phyloP scores from a whole-genome alignment of 2,113 vertebrate species.

The Silurus asotus region DNA sequence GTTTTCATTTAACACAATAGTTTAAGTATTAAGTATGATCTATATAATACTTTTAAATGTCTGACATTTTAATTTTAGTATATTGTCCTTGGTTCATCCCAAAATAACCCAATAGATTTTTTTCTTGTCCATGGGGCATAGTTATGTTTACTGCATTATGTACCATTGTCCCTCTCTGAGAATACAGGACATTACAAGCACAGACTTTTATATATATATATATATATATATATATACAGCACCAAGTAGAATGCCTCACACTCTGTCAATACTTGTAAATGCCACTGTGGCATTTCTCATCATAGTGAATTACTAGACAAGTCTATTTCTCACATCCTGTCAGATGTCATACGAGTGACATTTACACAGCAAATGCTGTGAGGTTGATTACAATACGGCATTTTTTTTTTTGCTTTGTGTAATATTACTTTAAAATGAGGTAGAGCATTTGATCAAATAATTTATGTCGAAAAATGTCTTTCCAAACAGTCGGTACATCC shows the following conservation, averaged over 20 bases:
- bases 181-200: background rate
- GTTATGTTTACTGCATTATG: background rate
- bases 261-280: background rate
- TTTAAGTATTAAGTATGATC: background rate
- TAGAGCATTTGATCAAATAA: background rate
- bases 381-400: background rate
- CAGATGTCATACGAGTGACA: background rate
- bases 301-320: background rate
- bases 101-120: background rate
- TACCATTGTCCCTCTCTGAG: background rate
- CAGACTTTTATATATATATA: no score
- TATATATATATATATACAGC: background rate
- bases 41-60: background rate
- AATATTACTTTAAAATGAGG: background rate
- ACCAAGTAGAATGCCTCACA: background rate
- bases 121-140: background rate
- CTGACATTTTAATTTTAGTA: background rate
- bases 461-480: background rate
- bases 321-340: background rate
- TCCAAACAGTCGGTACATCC: slow-evolving; percentile 80
- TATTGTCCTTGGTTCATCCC: background rate
- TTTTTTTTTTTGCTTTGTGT: background rate
- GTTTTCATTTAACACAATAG: background rate
- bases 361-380: background rate
- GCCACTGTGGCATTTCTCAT: background rate